Evolutionary conservation across 2,888 invertebrate species (phyloP).

Genomic region (Drosophila austrosaltans): DNA sequence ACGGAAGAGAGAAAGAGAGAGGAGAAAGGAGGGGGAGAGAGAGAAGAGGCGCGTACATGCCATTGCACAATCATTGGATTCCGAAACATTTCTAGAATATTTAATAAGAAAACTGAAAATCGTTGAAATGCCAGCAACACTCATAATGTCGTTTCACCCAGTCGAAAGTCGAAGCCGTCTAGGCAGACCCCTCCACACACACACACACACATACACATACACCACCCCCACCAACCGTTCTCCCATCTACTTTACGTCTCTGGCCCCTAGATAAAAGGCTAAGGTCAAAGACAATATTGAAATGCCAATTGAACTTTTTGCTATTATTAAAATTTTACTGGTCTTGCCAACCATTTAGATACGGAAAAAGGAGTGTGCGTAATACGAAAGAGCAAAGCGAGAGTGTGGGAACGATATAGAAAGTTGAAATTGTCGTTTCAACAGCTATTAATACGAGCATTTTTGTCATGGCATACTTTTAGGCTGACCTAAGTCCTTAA

Average conservation of each 20-base stretch:
- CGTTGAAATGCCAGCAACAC: conserved; percentile 80
- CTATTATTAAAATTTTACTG: conserved; percentile 71
- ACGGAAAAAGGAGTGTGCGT: conserved; percentile 11
- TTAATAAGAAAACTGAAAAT: conserved; percentile 81
- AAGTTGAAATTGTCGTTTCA: conserved; percentile 30
- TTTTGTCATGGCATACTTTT: conserved; percentile 20
- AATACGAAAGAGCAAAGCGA: conserved; percentile 15
- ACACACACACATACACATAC: too few relatives aligned
- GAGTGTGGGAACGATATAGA: background rate
- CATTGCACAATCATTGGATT: conserved; percentile 80
- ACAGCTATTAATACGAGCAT: conserved; percentile 16
- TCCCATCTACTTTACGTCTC: conserved; percentile 39
- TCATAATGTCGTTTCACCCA: conserved; percentile 66
- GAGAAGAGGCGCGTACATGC: conserved; percentile 66
- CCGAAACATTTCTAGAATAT: conserved; percentile 80
- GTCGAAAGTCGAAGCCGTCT: conserved; percentile 18
- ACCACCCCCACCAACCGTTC: too few relatives aligned
- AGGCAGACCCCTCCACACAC: background rate
- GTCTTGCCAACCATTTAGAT: conserved; percentile 15
- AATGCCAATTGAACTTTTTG: conserved; percentile 77
- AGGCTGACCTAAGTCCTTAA: conserved; percentile 15
- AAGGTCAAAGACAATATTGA: conserved; percentile 80
- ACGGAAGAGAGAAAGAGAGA: background rate
- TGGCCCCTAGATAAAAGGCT: conserved; percentile 66
- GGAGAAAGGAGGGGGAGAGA: background rate